Percentiles rank a stretch among this genome's conserved stretches.
Evolutionary conservation across 2,888 invertebrate genomes (phyloP).

Genomic region (Spilarctia lutea): DNA sequence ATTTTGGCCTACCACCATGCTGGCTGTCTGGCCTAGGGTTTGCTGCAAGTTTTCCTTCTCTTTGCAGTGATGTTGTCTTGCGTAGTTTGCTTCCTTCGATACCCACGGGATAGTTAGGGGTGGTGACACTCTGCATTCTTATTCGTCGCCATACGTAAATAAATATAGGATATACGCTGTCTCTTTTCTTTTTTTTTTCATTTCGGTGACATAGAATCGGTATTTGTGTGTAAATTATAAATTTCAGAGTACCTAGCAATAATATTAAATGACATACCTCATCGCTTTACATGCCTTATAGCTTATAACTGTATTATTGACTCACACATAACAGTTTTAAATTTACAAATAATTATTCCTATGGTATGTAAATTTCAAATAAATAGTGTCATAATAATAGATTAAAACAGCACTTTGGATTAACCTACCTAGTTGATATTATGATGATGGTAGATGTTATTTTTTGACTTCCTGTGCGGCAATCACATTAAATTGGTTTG

Average conservation of each 20-base stretch:
- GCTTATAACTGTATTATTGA: neutral
- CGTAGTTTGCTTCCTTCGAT: too few species aligned
- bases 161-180: too few species aligned
- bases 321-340: neutral
- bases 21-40: too few species aligned
- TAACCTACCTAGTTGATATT: neutral
- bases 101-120: too few species aligned
- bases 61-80: too few species aligned
- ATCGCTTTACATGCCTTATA: neutral
- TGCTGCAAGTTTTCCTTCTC: too few species aligned
- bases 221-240: neutral
- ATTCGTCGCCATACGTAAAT: too few species aligned
- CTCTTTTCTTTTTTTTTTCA: neutral
- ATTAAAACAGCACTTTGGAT: neutral
- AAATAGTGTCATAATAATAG: neutral
- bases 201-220: neutral
- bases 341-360: neutral
- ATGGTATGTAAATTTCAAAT: neutral
- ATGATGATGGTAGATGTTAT: neutral
- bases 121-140: too few species aligned
- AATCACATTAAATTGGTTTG: neutral
- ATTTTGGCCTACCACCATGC: too few species aligned
- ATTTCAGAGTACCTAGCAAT: neutral
- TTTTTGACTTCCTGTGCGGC: neutral
- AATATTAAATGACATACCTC: neutral